Evolutionary conservation across 2,888 invertebrate species (phyloP).

Genomic region (Diarsia mendica): DNA sequence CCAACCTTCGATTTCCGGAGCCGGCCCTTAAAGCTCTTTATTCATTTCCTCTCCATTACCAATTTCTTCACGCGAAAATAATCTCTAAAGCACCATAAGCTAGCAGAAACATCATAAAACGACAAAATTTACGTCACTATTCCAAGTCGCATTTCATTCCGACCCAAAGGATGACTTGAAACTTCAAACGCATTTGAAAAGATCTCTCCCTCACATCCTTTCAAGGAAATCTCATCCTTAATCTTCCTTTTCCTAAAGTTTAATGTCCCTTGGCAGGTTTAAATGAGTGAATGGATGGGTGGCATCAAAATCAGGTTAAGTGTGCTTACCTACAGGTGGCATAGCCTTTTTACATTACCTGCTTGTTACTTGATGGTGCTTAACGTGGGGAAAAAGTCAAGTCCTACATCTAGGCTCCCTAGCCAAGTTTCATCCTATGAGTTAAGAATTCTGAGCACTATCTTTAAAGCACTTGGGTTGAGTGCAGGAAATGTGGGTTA

Average conservation of each 20-base stretch:
- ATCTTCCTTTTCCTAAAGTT: background rate
- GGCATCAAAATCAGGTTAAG: slow-evolving; percentile 66
- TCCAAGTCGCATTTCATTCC: slow-evolving; percentile 53
- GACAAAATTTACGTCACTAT: slow-evolving; percentile 46
- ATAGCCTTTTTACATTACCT: slow-evolving; percentile 66
- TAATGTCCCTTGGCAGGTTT: slow-evolving; percentile 20
- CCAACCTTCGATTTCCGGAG: too few species aligned
- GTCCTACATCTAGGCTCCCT: slow-evolving; percentile 32
- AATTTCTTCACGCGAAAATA: slow-evolving; percentile 24
- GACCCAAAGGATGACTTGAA: slow-evolving; percentile 48
- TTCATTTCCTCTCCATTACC: background rate
- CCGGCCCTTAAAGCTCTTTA: background rate
- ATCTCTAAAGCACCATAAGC: slow-evolving; percentile 14
- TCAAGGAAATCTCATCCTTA: slow-evolving; percentile 16
- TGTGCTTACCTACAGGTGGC: slow-evolving; percentile 70
- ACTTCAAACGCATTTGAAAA: slow-evolving; percentile 56
- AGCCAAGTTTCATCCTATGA: slow-evolving; percentile 40
- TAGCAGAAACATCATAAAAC: slow-evolving; percentile 19
- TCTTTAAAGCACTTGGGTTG: slow-evolving; percentile 14
- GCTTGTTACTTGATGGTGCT: slow-evolving; percentile 59
- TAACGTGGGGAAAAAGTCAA: slow-evolving; percentile 49
- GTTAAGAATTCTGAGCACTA: slow-evolving; percentile 25
- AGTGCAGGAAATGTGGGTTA: slow-evolving; percentile 21
- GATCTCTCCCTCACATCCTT: slow-evolving; percentile 14
- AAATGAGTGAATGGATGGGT: slow-evolving; percentile 40